phyloP scores from a whole-genome alignment of 2,797 vertebrate genomes.

The Remorina albescens region DNA sequence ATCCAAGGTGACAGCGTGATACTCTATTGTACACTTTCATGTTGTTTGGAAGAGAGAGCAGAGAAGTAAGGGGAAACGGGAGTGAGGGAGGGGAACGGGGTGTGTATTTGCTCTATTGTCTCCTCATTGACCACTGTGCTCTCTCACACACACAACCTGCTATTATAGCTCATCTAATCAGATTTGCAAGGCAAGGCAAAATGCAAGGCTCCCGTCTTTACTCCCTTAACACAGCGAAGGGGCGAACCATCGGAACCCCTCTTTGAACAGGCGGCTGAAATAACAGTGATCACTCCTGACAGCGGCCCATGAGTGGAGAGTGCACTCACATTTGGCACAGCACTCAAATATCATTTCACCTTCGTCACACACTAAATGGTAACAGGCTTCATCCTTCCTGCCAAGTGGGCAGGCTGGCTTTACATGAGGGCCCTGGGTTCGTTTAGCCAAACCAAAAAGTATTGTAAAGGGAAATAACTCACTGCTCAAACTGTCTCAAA shows the following conservation, averaged over 20 bases:
- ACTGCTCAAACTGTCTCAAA: constrained; percentile 33
- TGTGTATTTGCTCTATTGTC: constrained; percentile 43
- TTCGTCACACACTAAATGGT: constrained; percentile 66
- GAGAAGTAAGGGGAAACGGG: not conserved
- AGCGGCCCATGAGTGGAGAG: constrained; percentile 65
- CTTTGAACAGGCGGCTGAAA: constrained; percentile 67
- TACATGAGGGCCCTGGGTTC: constrained; percentile 20
- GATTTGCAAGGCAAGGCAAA: constrained; percentile 66
- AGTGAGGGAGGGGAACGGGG: constrained; percentile 3
- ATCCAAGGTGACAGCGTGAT: constrained; percentile 75
- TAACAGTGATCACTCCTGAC: constrained; percentile 80
- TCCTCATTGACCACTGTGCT: constrained; percentile 64
- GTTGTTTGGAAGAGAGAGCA: constrained; percentile 56
- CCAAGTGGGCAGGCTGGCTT: constrained; percentile 41
- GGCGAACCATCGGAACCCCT: constrained; percentile 48
- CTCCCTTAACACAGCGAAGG: constrained; percentile 48
- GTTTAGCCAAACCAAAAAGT: constrained; percentile 4
- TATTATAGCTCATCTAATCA: constrained; percentile 74
- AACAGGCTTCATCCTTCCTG: constrained; percentile 64
- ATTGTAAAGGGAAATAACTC: constrained; percentile 13
- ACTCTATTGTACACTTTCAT: constrained; percentile 63
- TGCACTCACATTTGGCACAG: constrained; percentile 74
- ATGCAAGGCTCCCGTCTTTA: constrained; percentile 55
- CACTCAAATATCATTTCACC: constrained; percentile 78
- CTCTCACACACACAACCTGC: constrained; percentile 62